Conservation (phyloP, 2,113 vertebrate genomes). For the Oncorhynchus keta region DNA sequence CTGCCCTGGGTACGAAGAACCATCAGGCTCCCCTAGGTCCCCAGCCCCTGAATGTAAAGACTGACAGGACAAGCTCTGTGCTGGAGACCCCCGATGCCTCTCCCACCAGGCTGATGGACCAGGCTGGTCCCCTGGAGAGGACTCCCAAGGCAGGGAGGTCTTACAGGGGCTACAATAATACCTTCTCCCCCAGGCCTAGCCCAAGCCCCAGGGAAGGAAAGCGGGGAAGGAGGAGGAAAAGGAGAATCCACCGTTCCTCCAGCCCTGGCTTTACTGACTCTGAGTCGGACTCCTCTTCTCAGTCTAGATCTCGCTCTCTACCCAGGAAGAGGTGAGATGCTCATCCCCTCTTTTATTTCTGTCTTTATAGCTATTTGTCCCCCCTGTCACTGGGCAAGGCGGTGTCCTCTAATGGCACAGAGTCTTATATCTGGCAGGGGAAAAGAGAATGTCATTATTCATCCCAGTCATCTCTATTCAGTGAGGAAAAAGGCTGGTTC, state of each 20-base stretch:
- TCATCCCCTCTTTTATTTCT: not conserved
- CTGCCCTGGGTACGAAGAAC: conserved; percentile 10
- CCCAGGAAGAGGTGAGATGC: conserved; percentile 82
- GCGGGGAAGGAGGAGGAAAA: conserved; percentile 73
- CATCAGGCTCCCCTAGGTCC: not conserved
- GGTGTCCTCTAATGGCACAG: no score
- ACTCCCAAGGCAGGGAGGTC: conserved; percentile 50
- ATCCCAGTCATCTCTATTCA: no score
- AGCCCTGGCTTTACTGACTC: conserved; percentile 80
- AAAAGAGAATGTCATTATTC: no score
- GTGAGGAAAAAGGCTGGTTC: no score
- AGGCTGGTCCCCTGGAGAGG: conserved; percentile 18
- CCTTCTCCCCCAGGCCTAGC: conserved; percentile 42
- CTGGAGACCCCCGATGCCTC: conserved; percentile 74
- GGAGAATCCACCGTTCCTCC: conserved; percentile 73
- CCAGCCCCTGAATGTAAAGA: conserved; percentile 32
- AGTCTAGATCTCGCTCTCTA: conserved; percentile 81
- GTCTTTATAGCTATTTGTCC: no score
- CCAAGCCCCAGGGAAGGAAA: conserved; percentile 63
- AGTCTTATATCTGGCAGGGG: no score
- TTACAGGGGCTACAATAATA: conserved; percentile 24
- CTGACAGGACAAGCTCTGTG: conserved; percentile 41
- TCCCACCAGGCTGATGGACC: conserved; percentile 50
- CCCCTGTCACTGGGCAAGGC: no score
- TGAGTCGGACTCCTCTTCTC: conserved; percentile 69